Conservation (phyloP, 2,797 vertebrate genomes). For the Spinus olivaceus region DNA sequence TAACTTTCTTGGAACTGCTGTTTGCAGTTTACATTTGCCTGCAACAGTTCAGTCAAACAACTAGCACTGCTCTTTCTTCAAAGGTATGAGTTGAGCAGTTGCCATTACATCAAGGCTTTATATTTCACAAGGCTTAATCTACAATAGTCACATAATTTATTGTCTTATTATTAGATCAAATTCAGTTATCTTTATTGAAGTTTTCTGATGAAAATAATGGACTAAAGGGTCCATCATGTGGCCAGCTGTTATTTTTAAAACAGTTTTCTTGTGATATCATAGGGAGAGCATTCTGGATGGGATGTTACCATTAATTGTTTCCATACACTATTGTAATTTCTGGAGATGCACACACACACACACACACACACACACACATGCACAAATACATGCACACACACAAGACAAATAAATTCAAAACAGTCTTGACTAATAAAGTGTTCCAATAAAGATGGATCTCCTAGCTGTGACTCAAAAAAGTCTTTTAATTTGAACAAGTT, state of each 20-base stretch:
- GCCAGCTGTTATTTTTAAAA: not conserved
- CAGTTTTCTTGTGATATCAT: not conserved
- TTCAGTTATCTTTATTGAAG: not conserved
- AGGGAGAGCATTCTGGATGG: not conserved
- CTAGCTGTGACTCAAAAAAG: not conserved
- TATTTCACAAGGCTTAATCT: not conserved
- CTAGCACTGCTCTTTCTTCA: not conserved
- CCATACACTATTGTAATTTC: not conserved
- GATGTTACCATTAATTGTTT: not conserved
- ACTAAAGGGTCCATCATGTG: not conserved
- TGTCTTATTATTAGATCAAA: not conserved
- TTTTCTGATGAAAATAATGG: not conserved
- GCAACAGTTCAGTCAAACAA: not conserved
- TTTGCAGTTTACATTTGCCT: slow-evolving; percentile 11
- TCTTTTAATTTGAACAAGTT: not conserved
- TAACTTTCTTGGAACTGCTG: not conserved
- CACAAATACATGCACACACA: not conserved
- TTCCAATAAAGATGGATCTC: not conserved
- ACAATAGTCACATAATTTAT: not conserved
- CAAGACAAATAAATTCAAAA: not conserved
- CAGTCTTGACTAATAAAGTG: not conserved
- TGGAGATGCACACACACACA: not conserved
- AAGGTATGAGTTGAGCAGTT: not conserved
- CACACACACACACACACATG: not conserved
- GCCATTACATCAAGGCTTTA: not conserved